Conservation (phyloP, 2,888 invertebrate genomes). For the Microctonus brassicae region DNA sequence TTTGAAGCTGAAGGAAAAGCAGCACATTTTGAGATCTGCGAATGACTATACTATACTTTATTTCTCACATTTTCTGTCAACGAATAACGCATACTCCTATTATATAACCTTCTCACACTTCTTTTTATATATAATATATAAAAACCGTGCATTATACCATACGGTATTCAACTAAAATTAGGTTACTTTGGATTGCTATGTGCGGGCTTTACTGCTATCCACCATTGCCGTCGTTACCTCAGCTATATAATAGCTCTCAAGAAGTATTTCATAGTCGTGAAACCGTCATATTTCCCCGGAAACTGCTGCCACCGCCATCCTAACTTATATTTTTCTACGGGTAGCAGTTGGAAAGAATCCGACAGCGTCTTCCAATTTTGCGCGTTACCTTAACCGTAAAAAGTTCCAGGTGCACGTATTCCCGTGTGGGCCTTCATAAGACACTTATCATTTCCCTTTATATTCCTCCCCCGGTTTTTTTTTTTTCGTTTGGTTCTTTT, state of each 20-base stretch:
- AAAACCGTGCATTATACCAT: background rate
- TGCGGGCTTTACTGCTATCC: slow-evolving; percentile 40
- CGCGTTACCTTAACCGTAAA: slow-evolving; percentile 24
- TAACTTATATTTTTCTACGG: slow-evolving; percentile 19
- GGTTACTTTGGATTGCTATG: slow-evolving; percentile 45
- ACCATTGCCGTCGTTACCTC: background rate
- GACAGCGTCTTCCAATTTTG: slow-evolving; percentile 41
- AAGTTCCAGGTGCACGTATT: slow-evolving; percentile 33
- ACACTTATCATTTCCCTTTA: slow-evolving; percentile 33
- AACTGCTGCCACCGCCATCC: slow-evolving; percentile 12
- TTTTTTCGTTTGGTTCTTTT: background rate
- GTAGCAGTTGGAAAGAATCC: slow-evolving; percentile 20
- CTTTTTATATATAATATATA: background rate
- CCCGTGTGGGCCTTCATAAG: slow-evolving; percentile 13
- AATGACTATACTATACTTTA: slow-evolving; percentile 15
- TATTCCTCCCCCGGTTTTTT: slow-evolving; percentile 12
- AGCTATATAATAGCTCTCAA: slow-evolving; percentile 17
- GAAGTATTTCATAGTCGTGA: slow-evolving; percentile 42
- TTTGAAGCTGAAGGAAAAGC: slow-evolving; percentile 37
- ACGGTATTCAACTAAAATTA: slow-evolving; percentile 40
- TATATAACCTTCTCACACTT: background rate
- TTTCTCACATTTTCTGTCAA: slow-evolving; percentile 18
- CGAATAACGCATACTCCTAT: slow-evolving; percentile 24
- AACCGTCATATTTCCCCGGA: slow-evolving; percentile 43
- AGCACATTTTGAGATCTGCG: slow-evolving; percentile 33